phyloP scores from a whole-genome alignment of 2,888 invertebrate genomes.

The Fissipunctia ypsillon region DNA sequence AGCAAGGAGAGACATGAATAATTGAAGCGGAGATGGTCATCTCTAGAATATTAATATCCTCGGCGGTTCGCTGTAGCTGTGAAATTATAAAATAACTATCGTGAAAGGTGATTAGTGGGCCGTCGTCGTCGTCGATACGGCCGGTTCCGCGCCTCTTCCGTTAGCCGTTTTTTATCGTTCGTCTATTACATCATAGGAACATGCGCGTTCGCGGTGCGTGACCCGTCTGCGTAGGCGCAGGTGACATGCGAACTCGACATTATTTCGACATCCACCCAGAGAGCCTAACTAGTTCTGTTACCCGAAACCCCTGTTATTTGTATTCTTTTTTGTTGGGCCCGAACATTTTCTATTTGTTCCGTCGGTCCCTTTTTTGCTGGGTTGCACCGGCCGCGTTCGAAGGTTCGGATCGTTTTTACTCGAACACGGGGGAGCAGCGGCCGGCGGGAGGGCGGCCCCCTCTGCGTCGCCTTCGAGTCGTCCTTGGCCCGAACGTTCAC shows the following conservation, averaged over 20 bases:
- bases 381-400: slow-evolving; percentile 84
- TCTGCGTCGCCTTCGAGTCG: slow-evolving; percentile 85
- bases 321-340: slow-evolving; percentile 78
- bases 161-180: slow-evolving; percentile 81
- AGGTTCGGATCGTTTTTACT: slow-evolving; percentile 88
- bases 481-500: slow-evolving; percentile 91
- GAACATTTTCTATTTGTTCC: slow-evolving; percentile 89
- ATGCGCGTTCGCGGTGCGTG: slow-evolving; percentile 78
- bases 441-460: slow-evolving; percentile 73
- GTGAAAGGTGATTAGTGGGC: slow-evolving; percentile 78
- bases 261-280: slow-evolving; percentile 80
- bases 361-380: slow-evolving; percentile 88
- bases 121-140: slow-evolving; percentile 72
- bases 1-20: slow-evolving; percentile 77
- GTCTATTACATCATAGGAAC: slow-evolving; percentile 85
- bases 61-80: slow-evolving; percentile 67
- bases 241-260: slow-evolving; percentile 85
- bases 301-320: slow-evolving; percentile 86
- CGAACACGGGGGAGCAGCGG: slow-evolving; percentile 75
- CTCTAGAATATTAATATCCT: slow-evolving; percentile 75
- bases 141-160: slow-evolving; percentile 86
- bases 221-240: slow-evolving; percentile 87
- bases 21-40: slow-evolving; percentile 74
- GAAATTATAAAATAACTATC: slow-evolving; percentile 76
- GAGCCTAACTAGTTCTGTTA: slow-evolving; percentile 84